These are phyloP conservation scores for Volucella inflata DNA, from an alignment of 2,888 invertebrate species.

Conservation along the genomic window DNA sequence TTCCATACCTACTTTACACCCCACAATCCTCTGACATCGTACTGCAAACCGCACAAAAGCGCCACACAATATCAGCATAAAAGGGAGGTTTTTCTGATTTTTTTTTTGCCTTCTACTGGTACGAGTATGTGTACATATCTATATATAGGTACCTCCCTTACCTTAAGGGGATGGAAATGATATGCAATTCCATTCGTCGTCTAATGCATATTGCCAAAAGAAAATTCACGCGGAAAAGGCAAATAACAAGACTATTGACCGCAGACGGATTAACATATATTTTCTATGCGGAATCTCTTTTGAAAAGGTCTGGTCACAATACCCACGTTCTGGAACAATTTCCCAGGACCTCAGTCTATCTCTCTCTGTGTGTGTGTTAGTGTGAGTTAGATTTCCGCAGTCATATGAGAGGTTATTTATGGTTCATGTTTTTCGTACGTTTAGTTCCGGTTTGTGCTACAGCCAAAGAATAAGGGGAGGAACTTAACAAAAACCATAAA, in stretches of 20 bases:
- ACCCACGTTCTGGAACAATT: conserved; percentile 42
- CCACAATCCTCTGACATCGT: no score
- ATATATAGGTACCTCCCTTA: background rate
- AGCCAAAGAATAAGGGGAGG: background rate
- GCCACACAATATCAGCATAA: conserved; percentile 2
- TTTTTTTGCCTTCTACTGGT: conserved; percentile 11
- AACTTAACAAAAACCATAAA: conserved; percentile 63
- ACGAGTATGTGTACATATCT: background rate
- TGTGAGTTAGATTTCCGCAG: background rate
- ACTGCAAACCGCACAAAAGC: conserved; percentile 15
- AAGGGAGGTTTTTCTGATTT: conserved; percentile 16
- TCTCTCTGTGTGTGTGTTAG: background rate
- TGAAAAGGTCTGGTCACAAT: conserved; percentile 40
- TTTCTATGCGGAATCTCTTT: conserved; percentile 42
- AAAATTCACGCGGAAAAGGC: conserved; percentile 73
- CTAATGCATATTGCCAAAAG: conserved; percentile 67
- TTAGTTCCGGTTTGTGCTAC: conserved; percentile 43
- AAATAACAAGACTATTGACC: conserved; percentile 71
- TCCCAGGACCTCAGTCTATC: background rate
- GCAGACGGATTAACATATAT: conserved; percentile 64
- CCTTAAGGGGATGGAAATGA: conserved; percentile 55
- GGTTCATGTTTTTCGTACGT: conserved; percentile 72
- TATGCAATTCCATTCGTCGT: conserved; percentile 44
- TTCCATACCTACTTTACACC: conserved; percentile 3
- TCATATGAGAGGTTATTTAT: conserved; percentile 53